phyloP scores from a whole-genome alignment of 2,888 invertebrate genomes.

The Noctua comes region DNA sequence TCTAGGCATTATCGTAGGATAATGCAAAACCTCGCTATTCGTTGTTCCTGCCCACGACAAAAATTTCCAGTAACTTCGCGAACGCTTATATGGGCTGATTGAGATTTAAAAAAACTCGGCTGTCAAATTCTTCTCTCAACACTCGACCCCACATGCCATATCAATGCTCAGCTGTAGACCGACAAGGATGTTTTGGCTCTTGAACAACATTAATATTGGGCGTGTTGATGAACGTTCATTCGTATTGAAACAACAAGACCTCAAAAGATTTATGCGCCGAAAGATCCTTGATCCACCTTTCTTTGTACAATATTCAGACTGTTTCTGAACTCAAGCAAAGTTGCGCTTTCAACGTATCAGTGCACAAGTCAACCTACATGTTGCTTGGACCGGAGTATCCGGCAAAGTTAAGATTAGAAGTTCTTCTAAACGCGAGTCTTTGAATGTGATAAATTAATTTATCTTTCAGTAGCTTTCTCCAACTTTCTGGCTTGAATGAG shows the following conservation, averaged over 20 bases:
- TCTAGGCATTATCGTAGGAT: not conserved
- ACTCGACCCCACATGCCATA: not conserved
- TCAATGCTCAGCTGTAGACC: not conserved
- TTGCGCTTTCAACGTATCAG: not conserved
- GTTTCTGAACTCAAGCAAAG: not conserved
- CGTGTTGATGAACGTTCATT: not conserved
- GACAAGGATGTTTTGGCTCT: not conserved
- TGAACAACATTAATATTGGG: not conserved
- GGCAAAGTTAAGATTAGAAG: conserved; percentile 18
- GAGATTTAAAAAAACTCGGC: not conserved
- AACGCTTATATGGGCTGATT: not conserved
- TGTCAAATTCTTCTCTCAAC: no score
- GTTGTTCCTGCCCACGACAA: not conserved
- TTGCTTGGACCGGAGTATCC: not conserved
- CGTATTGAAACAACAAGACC: not conserved
- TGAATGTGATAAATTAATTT: conserved; percentile 40
- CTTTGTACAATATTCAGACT: not conserved
- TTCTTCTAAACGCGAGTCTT: conserved; percentile 20
- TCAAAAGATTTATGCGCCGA: not conserved
- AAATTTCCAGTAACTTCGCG: not conserved
- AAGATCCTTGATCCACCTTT: not conserved
- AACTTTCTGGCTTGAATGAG: conserved; percentile 12
- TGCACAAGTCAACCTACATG: not conserved
- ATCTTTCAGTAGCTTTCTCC: conserved; percentile 26
- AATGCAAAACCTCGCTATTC: not conserved